Evolutionary conservation across 2,797 vertebrate genomes (phyloP).

Genomic region (Karalla daura): DNA sequence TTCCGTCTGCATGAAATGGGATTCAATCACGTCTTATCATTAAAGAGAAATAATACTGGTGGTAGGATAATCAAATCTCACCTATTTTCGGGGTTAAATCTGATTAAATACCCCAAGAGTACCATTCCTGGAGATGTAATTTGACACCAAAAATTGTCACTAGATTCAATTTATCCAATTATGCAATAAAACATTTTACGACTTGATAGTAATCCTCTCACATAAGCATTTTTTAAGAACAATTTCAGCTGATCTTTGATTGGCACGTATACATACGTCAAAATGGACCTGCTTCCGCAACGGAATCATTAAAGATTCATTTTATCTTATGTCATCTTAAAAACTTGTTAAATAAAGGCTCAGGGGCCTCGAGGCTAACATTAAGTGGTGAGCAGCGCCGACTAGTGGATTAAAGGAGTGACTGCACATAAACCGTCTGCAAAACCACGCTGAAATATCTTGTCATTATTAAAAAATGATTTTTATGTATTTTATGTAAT

Average conservation of each 20-base stretch:
- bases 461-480: no score
- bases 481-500: no score
- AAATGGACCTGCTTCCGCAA: not conserved
- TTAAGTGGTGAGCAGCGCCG: conserved; percentile 78
- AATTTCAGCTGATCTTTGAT: not conserved
- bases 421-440: not conserved
- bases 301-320: conserved; percentile 25
- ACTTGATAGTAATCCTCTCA: not conserved
- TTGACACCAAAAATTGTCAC: not conserved
- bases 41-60: not conserved
- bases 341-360: conserved; percentile 3
- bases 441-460: not conserved
- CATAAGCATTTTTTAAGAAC: not conserved
- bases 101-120: not conserved
- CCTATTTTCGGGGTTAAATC: not conserved
- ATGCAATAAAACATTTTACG: not conserved
- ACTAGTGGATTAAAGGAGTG: conserved; percentile 52
- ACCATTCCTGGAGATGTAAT: not conserved
- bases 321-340: conserved; percentile 17
- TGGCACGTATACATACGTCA: not conserved
- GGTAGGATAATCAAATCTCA: not conserved
- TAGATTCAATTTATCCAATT: not conserved
- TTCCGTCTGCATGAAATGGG: not conserved
- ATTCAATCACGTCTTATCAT: not conserved
- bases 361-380: not conserved